Evolutionary conservation across 1,140 invertebrate genomes (phyloP).

Genomic region (Drosophila elegans): DNA sequence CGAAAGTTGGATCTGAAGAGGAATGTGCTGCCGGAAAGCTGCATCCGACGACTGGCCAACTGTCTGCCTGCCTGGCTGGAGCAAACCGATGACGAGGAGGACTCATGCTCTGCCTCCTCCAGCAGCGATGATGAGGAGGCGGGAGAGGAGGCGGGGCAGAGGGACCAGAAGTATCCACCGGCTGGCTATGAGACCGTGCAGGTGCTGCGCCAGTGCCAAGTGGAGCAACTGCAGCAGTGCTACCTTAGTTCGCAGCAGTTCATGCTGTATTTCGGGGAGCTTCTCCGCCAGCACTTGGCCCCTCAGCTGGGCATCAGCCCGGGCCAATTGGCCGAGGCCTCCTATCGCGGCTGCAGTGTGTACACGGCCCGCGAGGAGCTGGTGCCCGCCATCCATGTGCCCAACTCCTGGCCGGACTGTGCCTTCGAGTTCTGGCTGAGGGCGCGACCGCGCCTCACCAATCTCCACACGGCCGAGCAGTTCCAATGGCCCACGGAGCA

Average conservation of each 20-base stretch:
- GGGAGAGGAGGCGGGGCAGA: slow-evolving; percentile 47
- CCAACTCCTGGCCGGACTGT: slow-evolving; percentile 87
- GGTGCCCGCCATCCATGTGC: slow-evolving; percentile 87
- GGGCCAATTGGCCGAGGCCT: slow-evolving; percentile 85
- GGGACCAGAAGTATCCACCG: slow-evolving; percentile 10
- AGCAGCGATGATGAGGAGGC: slow-evolving; percentile 85
- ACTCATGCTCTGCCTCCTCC: neutral
- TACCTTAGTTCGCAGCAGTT: slow-evolving; percentile 88
- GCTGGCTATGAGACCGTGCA: slow-evolving; percentile 66
- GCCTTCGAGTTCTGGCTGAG: slow-evolving; percentile 88
- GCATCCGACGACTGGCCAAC: slow-evolving; percentile 56
- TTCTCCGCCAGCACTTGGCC: slow-evolving; percentile 87
- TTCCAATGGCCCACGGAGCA: slow-evolving; percentile 89
- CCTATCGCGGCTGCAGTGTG: slow-evolving; percentile 87
- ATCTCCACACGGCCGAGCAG: slow-evolving; percentile 86
- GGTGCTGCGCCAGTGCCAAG: slow-evolving; percentile 72
- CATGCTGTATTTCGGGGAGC: slow-evolving; percentile 87
- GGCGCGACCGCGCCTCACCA: slow-evolving; percentile 85
- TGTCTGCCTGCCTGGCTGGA: slow-evolving; percentile 64
- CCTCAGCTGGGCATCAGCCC: slow-evolving; percentile 85
- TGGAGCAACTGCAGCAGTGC: slow-evolving; percentile 80
- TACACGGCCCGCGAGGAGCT: slow-evolving; percentile 88
- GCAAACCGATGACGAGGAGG: slow-evolving; percentile 73
- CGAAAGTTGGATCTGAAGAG: slow-evolving; percentile 23
- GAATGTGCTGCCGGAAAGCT: slow-evolving; percentile 68